These are phyloP conservation scores for Rhinoptilus africanus DNA, from an alignment of 2,113 vertebrate species.

Conservation along the genomic window DNA sequence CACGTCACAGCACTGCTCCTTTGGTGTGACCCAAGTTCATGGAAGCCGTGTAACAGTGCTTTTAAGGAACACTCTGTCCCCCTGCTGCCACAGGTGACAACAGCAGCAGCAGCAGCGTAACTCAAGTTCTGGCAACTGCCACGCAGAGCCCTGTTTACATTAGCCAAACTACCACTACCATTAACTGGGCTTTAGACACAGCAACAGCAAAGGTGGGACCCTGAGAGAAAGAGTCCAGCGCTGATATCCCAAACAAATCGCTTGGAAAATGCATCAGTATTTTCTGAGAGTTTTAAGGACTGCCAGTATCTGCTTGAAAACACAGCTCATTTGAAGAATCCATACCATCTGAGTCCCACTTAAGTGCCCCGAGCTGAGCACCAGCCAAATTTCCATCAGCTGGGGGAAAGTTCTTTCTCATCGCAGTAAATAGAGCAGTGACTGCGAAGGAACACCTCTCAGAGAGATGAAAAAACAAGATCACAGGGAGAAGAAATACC, in stretches of 20 bases:
- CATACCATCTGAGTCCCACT: not conserved
- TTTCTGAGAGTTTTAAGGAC: not conserved
- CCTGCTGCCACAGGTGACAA: not conserved
- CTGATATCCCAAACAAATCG: accelerated
- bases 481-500: not conserved
- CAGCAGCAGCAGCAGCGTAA: not conserved
- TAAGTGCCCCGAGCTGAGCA: not conserved
- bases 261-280: accelerated
- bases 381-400: not conserved
- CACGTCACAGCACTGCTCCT: not conserved
- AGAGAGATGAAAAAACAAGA: not conserved
- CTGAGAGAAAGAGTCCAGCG: accelerated
- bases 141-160: not conserved
- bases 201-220: not conserved
- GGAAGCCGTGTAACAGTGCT: not conserved
- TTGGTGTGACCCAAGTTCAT: accelerated
- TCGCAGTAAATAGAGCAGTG: accelerated
- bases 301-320: not conserved
- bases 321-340: not conserved
- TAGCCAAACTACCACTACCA: accelerated
- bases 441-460: not conserved
- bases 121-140: not conserved
- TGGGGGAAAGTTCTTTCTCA: not conserved
- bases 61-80: not conserved
- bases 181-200: not conserved